Base-by-base conservation (phyloP, 30 jellyfish, hydroid and myxozoan species). In the Turritopsis rubra region DNA sequence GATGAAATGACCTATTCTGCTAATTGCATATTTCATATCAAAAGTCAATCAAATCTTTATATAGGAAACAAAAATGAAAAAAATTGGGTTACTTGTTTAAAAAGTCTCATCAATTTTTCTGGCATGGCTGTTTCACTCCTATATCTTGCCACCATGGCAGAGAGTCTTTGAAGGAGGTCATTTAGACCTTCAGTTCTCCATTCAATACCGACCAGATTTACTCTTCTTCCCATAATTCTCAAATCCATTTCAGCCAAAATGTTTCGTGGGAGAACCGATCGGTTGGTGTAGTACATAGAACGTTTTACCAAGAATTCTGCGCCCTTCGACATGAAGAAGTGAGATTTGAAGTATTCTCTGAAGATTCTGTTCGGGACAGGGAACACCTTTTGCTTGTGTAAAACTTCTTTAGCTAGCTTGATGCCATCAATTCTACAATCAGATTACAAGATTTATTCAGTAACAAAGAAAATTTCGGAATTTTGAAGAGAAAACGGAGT, bases 151-250 rank as follows among this genome's bases (percentile, higher is more conserved):
- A 68, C 77, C 28, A 68, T 68, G 28, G 16, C 21, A 19, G 30
- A 7, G 9, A 68, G 16, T 68, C 30, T 68, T 19, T 8, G 28
- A 1, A 68, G 30, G 16, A 68, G 28, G 16, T 68, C 77, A 7
- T 68, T 16, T 19, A 68, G 9, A n/a, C 77, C 77, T 68, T 68
- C 77, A 9, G 77, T 22, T 27, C 77, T 0, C 77, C 28, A n/a
- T n/a, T 68, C 77, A 68, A 68, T 27, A 68, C 30, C 77, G 77
- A 68, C 31, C 9, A 68, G 28, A 68, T 68, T 68, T 8, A 68
- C 30, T 68, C 77, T 16, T 68, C 30, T 23, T 7, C 77, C 77
- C 77, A 68, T 68, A 22, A 68, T 23, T 22, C 28, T 68, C 28
- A 68, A 9, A 0, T 9, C 77, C 4, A 68, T 23, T 19, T 68